Percentiles rank a stretch among this genome's conserved stretches.
phyloP scores from a whole-genome alignment of 2,113 vertebrate genomes.

The Leuciscus idus region DNA sequence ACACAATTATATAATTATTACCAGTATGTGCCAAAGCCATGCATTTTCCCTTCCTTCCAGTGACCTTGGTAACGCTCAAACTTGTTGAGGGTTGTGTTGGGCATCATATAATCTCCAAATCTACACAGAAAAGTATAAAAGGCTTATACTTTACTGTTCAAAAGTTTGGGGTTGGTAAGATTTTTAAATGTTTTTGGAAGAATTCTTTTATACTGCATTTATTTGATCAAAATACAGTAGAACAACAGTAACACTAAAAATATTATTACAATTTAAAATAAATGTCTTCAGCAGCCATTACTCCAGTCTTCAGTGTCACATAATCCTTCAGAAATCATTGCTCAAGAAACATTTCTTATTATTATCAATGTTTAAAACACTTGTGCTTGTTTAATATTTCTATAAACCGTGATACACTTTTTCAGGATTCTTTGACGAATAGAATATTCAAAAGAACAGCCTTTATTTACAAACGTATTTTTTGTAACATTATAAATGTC shows the following conservation, averaged over 20 bases:
- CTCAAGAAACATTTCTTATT: neutral
- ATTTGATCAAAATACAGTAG: neutral
- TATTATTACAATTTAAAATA: no score
- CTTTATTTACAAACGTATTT: neutral
- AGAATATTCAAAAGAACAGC: neutral
- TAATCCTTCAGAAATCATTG: neutral
- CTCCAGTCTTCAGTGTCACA: neutral
- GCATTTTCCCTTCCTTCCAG: constrained; percentile 96
- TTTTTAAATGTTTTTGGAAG: neutral
- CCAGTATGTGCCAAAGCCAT: constrained; percentile 93
- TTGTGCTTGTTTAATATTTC: neutral
- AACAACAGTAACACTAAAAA: neutral
- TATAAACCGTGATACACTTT: neutral
- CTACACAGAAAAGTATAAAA: constrained; percentile 65
- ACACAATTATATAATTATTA: constrained; percentile 62
- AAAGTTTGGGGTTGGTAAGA: neutral
- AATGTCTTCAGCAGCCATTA: neutral
- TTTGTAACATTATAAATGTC: neutral
- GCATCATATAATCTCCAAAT: constrained; percentile 86
- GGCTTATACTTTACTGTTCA: neutral
- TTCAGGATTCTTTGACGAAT: neutral
- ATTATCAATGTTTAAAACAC: neutral
- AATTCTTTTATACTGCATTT: neutral
- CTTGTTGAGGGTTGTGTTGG: constrained; percentile 84
- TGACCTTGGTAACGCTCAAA: constrained; percentile 88